Evolutionary conservation across 1,140 invertebrate genomes (phyloP), one percentile per base, ranked within the genome.

Genomic region (Nasonia longicornis): DNA sequence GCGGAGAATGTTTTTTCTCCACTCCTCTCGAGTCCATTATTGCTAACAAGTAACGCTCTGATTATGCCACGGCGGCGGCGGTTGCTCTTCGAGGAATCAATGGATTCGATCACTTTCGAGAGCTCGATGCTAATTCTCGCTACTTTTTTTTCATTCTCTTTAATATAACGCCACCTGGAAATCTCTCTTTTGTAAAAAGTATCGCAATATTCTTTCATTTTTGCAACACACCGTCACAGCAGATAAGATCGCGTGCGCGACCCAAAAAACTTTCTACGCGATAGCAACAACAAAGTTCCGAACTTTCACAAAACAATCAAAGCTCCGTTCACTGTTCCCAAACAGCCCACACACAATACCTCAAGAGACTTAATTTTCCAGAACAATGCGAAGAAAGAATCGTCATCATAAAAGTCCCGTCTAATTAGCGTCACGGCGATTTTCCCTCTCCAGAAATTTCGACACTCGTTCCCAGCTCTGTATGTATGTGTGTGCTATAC

Each of bases 21-120:
- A n/a, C 58, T 35, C n/a, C 82, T 26, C 26, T 26, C 26, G 26
- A 26, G 58, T 66, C 72, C 74, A 78, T 22, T 74, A 78, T 63
- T 83, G 79, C 78, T 76, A 83, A 78, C 71, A 45, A 81, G 77
- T 80, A 77, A 80, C 70, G 63, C 82, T 80, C 70, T 80, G 74
- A 73, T 79, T 73, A 20, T 64, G 11, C 8, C 69, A 16, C 10
- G 16, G 12, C 26, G 16, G 12, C 26, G 20, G 11, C 42, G 20
- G 11, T 26, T 8, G 2, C 10, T 10, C 42, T 66, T 66, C 10
- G n/a, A n/a, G 4, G 66, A 52, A 31, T 69, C 58, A 48, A 69
- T 69, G n/a, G 20, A 35, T 52, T 42, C 77, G 12, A 52, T 31
- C 63, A 58, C 45, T 78, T 70, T 70, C 45, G 29, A 58, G 35